A percentile compares a stretch with the other conserved stretches of the same genome.
phyloP scores from a whole-genome alignment of 2,888 invertebrate species.

The Argyra leucocephala region DNA sequence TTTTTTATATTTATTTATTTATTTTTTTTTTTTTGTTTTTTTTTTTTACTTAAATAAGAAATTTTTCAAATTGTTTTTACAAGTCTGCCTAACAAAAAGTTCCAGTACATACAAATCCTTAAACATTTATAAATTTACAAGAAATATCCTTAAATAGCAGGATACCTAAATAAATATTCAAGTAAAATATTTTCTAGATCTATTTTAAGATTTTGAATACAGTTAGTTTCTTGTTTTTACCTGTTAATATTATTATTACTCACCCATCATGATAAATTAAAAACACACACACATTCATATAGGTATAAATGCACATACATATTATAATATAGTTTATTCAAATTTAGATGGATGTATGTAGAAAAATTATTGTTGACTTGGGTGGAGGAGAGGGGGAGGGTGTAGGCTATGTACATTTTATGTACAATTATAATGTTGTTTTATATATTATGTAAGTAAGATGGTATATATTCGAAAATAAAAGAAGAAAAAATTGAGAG shows the following conservation, averaged over 20 bases:
- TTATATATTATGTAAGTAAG: not conserved
- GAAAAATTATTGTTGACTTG: no score
- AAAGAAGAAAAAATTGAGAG: no score
- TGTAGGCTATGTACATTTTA: no score
- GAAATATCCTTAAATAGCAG: not conserved
- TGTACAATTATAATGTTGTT: no score
- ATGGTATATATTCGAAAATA: not conserved
- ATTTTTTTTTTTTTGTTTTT: not conserved
- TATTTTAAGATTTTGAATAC: not conserved
- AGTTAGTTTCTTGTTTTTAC: not conserved
- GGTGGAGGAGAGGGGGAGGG: no score
- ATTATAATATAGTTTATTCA: no score
- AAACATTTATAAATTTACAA: no score
- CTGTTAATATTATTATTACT: not conserved
- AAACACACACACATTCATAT: no score
- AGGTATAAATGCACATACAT: no score
- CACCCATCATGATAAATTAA: not conserved
- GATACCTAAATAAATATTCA: not conserved
- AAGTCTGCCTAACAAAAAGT: not conserved
- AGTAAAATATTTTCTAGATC: not conserved
- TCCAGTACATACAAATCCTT: not conserved
- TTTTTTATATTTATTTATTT: not conserved
- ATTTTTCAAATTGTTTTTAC: not conserved
- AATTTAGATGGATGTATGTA: no score
- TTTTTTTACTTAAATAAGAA: not conserved